A percentile compares a stretch with the other conserved stretches of the same genome.
Conservation (phyloP, 2,797 vertebrate genomes). For the Enteromius treurensis region DNA sequence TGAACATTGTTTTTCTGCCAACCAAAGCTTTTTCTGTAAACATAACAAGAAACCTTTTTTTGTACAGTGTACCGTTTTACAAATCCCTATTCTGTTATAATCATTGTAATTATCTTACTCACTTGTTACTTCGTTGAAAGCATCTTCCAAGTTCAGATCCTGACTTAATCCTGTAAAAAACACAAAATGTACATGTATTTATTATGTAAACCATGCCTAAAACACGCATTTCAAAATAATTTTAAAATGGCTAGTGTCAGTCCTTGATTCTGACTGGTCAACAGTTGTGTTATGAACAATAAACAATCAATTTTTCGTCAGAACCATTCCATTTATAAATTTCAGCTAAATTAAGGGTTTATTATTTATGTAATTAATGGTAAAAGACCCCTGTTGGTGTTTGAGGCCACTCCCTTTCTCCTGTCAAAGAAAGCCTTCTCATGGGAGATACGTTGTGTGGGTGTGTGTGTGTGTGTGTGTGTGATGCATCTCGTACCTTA, state of each 20-base stretch:
- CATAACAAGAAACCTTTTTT: neutral
- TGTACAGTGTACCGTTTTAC: neutral
- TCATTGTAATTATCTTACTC: constrained; percentile 65
- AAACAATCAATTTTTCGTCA: neutral
- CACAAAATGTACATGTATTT: neutral
- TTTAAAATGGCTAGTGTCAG: neutral
- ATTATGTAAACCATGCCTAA: neutral
- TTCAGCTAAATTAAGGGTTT: neutral
- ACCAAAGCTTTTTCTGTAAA: neutral
- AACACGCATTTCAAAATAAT: neutral
- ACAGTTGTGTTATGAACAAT: neutral
- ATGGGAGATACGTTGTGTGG: neutral
- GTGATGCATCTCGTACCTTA: neutral
- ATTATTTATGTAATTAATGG: neutral
- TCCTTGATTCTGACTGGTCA: neutral
- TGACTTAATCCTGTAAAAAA: constrained; percentile 61
- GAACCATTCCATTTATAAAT: neutral
- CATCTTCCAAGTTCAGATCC: constrained; percentile 72
- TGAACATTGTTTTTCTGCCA: neutral
- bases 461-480: neutral
- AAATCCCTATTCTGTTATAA: neutral
- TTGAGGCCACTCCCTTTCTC: neutral
- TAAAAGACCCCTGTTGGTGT: neutral
- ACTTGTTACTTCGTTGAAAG: constrained; percentile 72
- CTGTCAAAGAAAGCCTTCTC: neutral